Evolutionary conservation across 1,140 invertebrate genomes (phyloP), one percentile per base, ranked within the genome.

Genomic region (Dendrolimus punctatus): DNA sequence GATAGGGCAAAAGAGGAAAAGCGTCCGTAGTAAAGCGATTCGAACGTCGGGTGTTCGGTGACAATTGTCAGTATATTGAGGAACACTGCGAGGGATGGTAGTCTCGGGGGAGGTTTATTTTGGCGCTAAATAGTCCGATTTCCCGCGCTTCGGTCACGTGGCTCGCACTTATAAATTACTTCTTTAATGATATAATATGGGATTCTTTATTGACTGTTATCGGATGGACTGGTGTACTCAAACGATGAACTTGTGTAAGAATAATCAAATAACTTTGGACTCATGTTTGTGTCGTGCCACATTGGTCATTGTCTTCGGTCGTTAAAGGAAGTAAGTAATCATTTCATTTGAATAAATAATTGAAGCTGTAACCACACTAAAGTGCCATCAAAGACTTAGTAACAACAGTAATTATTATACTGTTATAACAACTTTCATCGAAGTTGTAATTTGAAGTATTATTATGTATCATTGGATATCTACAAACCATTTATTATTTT

Each of bases 1-100:
- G 77, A 84, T 76, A 75, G 75, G 71, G 71, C 58, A 76, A 75
- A 74, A 75, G 76, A 73, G 77, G 77, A 78, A 74, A 80, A 80
- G 64, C 73, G 70, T 48, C 62, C 47, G 66, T 74, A 78, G 73
- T 81, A 72, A 75, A 71, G 71, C 71, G 68, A 60, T 68, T 63
- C 62, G 73, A 78, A 80, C 68, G 68, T 67, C 71, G 61, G 68
- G 70, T 53, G 57, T 53, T 48, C 60, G 45, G 68, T 71, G 71
- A 71, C 73, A 73, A 66, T 73, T 73, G 76, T 73, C 80, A 85
- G 82, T 85, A 73, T 63, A 66, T 64, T 69, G 68, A 74, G 54
- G 64, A 64, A 55, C 71, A 63, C 72, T 49, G 68, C 51, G 64
- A 76, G 77, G 70, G 79, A 78, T 76, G 80, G 78, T 78, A 46